Base-by-base conservation (phyloP, 1,140 invertebrate species). In the Heliconius nattereri region DNA sequence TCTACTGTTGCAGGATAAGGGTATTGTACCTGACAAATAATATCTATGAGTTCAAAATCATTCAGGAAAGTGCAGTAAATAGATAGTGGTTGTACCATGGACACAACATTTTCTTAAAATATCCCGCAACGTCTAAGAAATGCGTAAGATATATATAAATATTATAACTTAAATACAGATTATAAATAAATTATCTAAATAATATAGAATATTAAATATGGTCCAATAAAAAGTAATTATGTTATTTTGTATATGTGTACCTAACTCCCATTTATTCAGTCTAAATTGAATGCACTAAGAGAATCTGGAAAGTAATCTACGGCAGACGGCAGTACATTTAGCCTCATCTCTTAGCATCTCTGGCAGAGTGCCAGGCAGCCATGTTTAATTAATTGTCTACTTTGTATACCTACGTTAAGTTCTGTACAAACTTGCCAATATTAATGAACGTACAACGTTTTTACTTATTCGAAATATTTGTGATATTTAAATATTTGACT, bases 301-400 rank as follows among this genome's bases (percentile, higher is more conserved):
- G 16, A 74, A 78, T 78, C 78, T 74, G 26, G 2, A 71, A 52
- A 45, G 71, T 73, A 72, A 85, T 85, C 84, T 84, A 82, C 82
- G 40, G 40, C 40, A 85, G 72, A 77, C 83, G 60, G 60, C 60
- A 66, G 60, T 82, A 81, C 80, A 85, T 83, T 81, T 85, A 85
- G 80, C 78, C 80, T 72, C 78, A 81, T 76, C 85, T 49, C 76
- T 83, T 66, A 66, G 80, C 81, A 86, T 85, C 85, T 87, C 81
- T 87, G 88, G 85, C 88, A 79, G 80, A 84, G 78, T 84, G 82
- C 88, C 84, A 85, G 82, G 70, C 72, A 20, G 70, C 60, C 79
- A 23, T 79, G 70, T 80, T 76, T 73, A 77, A 76, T 78, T 75
- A 75, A 77, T 80, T 80, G 70, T 70, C 40, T 73, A 73, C 75